Percentiles rank a stretch among this genome's conserved stretches.
Conservation (phyloP, 2,797 vertebrate species). For the Selene dorsalis region DNA sequence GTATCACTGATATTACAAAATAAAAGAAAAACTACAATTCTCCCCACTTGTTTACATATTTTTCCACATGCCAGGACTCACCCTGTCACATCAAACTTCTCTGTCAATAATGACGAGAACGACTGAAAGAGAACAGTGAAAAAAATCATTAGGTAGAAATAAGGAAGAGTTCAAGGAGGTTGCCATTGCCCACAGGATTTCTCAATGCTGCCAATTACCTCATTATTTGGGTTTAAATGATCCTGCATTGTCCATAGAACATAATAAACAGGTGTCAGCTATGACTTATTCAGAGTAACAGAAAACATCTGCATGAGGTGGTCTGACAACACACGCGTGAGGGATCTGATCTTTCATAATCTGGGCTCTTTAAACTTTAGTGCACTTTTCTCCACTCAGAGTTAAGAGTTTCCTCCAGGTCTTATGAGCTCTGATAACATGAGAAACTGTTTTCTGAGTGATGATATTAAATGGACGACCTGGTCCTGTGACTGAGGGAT, state of each 20-base stretch:
- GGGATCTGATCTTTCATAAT: neutral
- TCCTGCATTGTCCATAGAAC: neutral
- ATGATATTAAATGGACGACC: slow-evolving; percentile 13
- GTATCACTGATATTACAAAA: neutral
- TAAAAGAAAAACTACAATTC: no score
- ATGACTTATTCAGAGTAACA: neutral
- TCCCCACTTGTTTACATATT: neutral
- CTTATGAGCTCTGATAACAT: slow-evolving; percentile 13
- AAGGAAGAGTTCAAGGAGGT: neutral
- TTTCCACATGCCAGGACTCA: neutral
- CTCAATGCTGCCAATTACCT: neutral
- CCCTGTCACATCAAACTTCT: neutral
- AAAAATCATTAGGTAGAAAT: neutral
- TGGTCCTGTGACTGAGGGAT: neutral
- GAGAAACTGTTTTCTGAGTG: slow-evolving; percentile 29
- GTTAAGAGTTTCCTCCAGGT: neutral
- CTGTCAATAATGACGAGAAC: neutral
- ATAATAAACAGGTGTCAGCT: neutral
- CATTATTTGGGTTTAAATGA: no score
- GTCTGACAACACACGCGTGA: neutral
- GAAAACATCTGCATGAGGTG: no score
- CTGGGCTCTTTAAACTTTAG: slow-evolving; percentile 14
- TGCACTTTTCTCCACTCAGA: neutral
- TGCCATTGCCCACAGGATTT: neutral
- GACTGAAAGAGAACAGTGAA: neutral